Evolutionary conservation across 2,888 invertebrate species (phyloP).

Genomic region (Rhagium mordax): DNA sequence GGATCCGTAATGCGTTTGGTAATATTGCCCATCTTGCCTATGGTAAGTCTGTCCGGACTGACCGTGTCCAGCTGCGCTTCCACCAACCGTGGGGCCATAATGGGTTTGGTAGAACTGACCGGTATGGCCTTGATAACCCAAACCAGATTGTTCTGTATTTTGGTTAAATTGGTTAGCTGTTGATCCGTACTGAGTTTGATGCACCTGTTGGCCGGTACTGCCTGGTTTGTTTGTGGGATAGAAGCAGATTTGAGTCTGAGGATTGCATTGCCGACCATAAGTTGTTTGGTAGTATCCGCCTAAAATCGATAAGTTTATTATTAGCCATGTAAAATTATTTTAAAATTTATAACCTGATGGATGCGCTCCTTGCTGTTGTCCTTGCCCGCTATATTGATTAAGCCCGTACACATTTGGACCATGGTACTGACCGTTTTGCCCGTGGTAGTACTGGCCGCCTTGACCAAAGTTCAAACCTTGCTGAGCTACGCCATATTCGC

Average conservation of each 20-base stretch:
- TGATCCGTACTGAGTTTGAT: neutral
- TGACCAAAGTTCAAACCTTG: neutral
- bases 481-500: neutral
- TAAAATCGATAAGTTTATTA: neutral
- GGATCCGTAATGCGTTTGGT: constrained; percentile 11
- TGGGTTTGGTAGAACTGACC: neutral
- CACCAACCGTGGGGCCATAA: neutral
- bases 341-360: neutral
- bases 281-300: neutral
- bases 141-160: neutral
- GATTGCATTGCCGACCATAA: neutral
- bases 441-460: neutral
- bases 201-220: neutral
- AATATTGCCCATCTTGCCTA: neutral
- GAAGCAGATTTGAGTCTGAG: neutral
- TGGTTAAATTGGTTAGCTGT: too few relatives aligned
- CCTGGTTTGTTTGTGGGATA: neutral
- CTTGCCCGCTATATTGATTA: neutral
- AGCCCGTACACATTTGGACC: neutral
- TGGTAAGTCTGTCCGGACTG: neutral
- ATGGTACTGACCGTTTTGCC: neutral
- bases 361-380: neutral
- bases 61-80: neutral
- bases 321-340: too few relatives aligned
- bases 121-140: neutral